Conservation (phyloP, 1,140 invertebrate genomes). For the Chironomus tepperi region DNA sequence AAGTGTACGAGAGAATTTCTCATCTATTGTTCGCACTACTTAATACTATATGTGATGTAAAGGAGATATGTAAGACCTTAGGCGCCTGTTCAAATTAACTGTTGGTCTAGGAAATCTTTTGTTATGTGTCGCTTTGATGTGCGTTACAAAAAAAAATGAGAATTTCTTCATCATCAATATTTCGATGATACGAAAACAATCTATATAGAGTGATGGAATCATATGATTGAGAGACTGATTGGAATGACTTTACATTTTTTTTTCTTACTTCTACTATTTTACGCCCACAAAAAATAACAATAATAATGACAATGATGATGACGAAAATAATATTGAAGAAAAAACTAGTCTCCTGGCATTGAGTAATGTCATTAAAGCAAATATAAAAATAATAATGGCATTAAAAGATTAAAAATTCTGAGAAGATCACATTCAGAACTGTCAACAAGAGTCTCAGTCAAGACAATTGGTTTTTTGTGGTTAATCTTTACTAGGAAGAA, state of each 20-base stretch:
- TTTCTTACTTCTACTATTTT: neutral
- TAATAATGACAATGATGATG: too few species aligned
- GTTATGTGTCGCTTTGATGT: neutral
- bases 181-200: neutral
- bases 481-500: too few species aligned
- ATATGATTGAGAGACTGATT: neutral
- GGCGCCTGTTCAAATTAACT: constrained; percentile 20
- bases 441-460: neutral
- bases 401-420: constrained; percentile 10
- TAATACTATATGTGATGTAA: neutral
- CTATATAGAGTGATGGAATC: neutral
- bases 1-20: neutral
- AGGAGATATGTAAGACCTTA: neutral
- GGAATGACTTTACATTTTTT: neutral
- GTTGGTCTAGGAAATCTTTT: constrained; percentile 16
- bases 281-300: neutral
- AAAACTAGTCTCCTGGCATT: neutral
- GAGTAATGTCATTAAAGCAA: constrained; percentile 5
- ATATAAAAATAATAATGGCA: constrained; percentile 1
- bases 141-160: neutral
- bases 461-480: too few species aligned
- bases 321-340: too few species aligned
- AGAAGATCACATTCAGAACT: neutral
- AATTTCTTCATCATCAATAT: neutral
- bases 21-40: constrained; percentile 12